phyloP scores from a whole-genome alignment of 1,140 invertebrate genomes.

The Gerris buenoi region DNA sequence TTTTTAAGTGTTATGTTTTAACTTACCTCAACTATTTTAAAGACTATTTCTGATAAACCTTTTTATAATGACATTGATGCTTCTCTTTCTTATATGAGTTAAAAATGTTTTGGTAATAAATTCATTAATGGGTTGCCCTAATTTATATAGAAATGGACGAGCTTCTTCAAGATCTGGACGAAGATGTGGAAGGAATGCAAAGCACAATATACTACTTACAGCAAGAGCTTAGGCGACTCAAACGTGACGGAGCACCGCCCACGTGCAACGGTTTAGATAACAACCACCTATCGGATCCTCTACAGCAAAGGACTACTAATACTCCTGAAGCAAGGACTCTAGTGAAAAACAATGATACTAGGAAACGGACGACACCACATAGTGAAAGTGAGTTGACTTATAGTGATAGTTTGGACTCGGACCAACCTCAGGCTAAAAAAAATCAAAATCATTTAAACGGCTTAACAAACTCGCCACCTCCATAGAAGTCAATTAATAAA shows the following conservation, averaged over 20 bases:
- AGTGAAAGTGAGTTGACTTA: too few relatives aligned
- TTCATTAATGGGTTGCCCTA: too few relatives aligned
- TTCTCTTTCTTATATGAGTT: too few relatives aligned
- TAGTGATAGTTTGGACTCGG: not conserved
- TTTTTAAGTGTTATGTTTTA: too few relatives aligned
- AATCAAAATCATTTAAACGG: not conserved
- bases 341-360: not conserved
- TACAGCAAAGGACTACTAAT: not conserved
- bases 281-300: not conserved
- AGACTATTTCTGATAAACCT: too few relatives aligned
- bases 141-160: constrained; percentile 69
- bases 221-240: constrained; percentile 48
- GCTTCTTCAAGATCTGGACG: constrained; percentile 87
- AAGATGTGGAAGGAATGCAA: constrained; percentile 96
- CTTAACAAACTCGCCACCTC: not conserved
- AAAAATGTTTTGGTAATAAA: too few relatives aligned
- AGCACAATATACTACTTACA: constrained; percentile 89
- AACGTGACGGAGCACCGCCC: not conserved
- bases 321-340: too few relatives aligned
- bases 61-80: too few relatives aligned
- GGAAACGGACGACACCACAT: not conserved
- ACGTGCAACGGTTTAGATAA: not conserved
- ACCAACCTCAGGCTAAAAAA: not conserved
- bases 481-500: too few relatives aligned
- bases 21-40: not conserved